Percentiles rank a stretch among this genome's conserved stretches.
phyloP scores from a whole-genome alignment of 1,140 invertebrate genomes.

The Bombus polaris region DNA sequence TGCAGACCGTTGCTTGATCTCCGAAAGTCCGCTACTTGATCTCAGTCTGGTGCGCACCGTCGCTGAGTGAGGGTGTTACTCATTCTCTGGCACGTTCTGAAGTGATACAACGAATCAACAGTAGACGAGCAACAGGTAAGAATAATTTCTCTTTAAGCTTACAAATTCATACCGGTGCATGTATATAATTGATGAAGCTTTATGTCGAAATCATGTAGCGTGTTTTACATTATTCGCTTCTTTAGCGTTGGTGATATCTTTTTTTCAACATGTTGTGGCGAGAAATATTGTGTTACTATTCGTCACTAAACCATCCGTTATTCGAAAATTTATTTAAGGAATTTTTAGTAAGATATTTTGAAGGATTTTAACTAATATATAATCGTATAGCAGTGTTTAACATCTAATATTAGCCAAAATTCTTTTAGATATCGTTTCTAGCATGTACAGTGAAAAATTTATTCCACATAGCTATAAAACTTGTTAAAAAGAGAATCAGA shows the following conservation, averaged over 20 bases:
- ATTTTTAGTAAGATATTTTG: neutral
- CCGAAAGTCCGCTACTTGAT: conserved; percentile 40
- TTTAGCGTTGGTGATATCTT: neutral
- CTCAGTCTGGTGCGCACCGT: conserved; percentile 66
- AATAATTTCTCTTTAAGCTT: neutral
- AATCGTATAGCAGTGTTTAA: neutral
- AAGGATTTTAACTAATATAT: neutral
- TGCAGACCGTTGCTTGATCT: conserved; percentile 47
- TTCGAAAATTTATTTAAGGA: too few relatives aligned
- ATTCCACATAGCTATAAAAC: neutral
- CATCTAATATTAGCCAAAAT: neutral
- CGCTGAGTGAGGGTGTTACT: conserved; percentile 48
- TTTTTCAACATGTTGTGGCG: neutral
- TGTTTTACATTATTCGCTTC: neutral
- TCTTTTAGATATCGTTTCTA: neutral
- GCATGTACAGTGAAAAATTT: neutral
- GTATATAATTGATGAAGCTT: too few relatives aligned
- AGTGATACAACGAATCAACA: neutral
- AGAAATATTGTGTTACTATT: neutral
- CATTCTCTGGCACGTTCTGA: conserved; percentile 11
- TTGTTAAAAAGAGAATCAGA: neutral
- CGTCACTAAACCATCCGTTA: neutral
- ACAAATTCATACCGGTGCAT: neutral
- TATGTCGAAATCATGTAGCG: too few relatives aligned
- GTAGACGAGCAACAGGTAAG: conserved; percentile 42